These are phyloP conservation scores for Melanophora roralis DNA, from an alignment of 2,888 invertebrate species.

Conservation along the genomic window DNA sequence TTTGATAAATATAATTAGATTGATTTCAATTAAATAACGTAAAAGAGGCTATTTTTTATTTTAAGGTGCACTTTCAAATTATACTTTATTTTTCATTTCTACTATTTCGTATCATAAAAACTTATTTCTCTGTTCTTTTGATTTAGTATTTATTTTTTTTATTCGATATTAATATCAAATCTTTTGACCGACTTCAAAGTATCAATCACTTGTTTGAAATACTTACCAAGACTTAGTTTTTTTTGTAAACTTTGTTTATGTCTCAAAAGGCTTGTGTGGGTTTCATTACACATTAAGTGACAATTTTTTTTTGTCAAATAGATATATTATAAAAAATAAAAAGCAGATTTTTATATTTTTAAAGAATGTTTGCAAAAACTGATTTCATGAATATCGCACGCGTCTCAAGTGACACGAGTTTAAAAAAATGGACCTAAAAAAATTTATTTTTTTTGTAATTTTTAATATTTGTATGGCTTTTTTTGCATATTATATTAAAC, in stretches of 20 bases:
- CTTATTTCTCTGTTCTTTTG: constrained; percentile 2
- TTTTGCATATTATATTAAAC: constrained; percentile 12
- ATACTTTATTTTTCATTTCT: neutral
- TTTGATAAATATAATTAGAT: too few relatives aligned
- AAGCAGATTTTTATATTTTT: too few relatives aligned
- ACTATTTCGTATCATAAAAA: constrained; percentile 3
- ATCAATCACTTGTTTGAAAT: constrained; percentile 53
- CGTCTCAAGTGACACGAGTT: constrained; percentile 75
- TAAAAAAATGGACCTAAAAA: constrained; percentile 41
- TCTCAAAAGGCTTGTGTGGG: constrained; percentile 2
- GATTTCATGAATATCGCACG: constrained; percentile 72
- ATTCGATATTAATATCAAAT: constrained; percentile 55
- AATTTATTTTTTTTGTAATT: neutral
- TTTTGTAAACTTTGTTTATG: neutral
- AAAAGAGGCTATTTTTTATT: neutral
- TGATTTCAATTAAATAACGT: too few relatives aligned
- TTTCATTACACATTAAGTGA: neutral
- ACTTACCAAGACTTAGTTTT: constrained; percentile 10
- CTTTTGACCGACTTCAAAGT: constrained; percentile 56
- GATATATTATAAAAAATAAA: neutral
- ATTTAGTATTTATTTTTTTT: neutral
- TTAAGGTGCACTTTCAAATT: neutral
- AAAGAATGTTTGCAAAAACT: neutral
- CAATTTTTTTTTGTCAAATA: neutral
- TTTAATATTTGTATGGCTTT: too few relatives aligned